phyloP scores from a whole-genome alignment of 2,113 vertebrate species.

The Redunca redunca region DNA sequence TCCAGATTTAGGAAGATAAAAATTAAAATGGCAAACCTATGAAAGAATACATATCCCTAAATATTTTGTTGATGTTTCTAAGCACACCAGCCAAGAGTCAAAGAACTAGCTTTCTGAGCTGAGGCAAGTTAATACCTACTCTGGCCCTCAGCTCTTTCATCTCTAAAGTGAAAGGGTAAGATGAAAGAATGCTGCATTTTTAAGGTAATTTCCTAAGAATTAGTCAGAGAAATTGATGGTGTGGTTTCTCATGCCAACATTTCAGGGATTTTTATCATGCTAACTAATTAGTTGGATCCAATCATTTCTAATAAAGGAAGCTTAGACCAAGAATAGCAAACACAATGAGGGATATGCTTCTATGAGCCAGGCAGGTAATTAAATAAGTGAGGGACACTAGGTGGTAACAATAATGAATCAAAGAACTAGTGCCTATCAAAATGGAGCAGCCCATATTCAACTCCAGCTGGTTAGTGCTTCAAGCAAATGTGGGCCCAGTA shows the following conservation, averaged over 20 bases:
- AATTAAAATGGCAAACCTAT: not conserved
- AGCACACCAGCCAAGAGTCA: not conserved
- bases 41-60: slow-evolving; percentile 16
- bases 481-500: not conserved
- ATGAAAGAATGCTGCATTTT: slow-evolving; percentile 27
- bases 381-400: not conserved
- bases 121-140: not conserved
- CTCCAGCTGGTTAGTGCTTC: not conserved
- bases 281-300: not conserved
- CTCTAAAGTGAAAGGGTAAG: slow-evolving; percentile 9
- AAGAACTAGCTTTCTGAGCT: not conserved
- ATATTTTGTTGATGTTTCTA: slow-evolving; percentile 30
- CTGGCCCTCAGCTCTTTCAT: not conserved
- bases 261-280: slow-evolving; percentile 8
- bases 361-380: not conserved
- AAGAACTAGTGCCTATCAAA: not conserved
- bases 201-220: slow-evolving; percentile 9
- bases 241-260: not conserved
- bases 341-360: not conserved
- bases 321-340: slow-evolving; percentile 1
- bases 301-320: slow-evolving; percentile 35
- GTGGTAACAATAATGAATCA: not conserved
- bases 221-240: slow-evolving; percentile 10
- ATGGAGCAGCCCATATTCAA: not conserved
- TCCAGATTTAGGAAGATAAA: slow-evolving; percentile 10